Base-by-base conservation (phyloP, 2,113 vertebrate genomes). In the Pterocles orientalis region DNA sequence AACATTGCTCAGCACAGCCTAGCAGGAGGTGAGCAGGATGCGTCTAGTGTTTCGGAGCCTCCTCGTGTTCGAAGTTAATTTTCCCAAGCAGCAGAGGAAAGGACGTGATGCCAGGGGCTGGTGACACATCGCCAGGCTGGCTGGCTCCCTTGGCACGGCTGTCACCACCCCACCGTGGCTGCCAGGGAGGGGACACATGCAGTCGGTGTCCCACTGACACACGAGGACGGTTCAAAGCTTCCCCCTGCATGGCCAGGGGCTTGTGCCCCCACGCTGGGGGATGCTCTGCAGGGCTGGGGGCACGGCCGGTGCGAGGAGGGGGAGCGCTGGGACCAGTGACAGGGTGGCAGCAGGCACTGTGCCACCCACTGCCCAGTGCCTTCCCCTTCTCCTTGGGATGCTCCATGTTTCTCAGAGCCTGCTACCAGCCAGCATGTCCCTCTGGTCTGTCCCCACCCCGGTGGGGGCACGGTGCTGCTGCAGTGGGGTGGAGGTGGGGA, bases 1-100 rank as follows among this genome's bases (percentile, higher is more conserved):
- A 79, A 33, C 65, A 45, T 79, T 3, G 0, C 66, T 53, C 3
- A 1, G 28, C 1, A 1, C 34, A 33, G 24, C 58, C 1, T 4
- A 31, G 54, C 39, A 14, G 3, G 24, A 25, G 70, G 61, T 54
- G 19, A 47, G 80, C 41, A 24, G 81, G 45, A 58, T 31, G 51
- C 51, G 16, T 43, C 51, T 72, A n/a, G 9, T 0, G 2, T 36
- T 84, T 65, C 0, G 2, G 57, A 65, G 26, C 57, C 21, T 58
- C 51, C 57, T 78, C 65, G 5, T 15, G 28, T 13, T 8, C 33
- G 45, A n/a, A 14, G 36, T 57, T 36, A 39, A 26, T 76, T 77
- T 81, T 82, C 7, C 16, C 9, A 25, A 45, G 82, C 36, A 45
- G 81, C 33, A 6, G n/a, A 82, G 39, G 39, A 43, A 36, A 54